Percentiles rank a stretch among this genome's conserved stretches.
Evolutionary conservation across 2,888 invertebrate genomes (phyloP).

Genomic region (Melikaiella ostensackeni): DNA sequence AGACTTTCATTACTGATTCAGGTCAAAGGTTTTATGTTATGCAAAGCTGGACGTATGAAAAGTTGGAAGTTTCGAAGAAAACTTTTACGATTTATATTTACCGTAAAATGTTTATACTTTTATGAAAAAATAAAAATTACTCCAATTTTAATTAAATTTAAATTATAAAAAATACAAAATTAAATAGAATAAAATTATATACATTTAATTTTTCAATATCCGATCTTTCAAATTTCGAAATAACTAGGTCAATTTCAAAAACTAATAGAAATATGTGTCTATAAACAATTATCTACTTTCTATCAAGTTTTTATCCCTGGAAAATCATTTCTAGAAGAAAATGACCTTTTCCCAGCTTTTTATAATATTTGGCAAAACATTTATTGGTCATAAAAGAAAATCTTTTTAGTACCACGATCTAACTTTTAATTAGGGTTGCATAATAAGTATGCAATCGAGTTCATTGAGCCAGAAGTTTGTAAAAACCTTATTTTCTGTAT

Average conservation of each 20-base stretch:
- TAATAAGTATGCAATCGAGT: not conserved
- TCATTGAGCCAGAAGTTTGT: not conserved
- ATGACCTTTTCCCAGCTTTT: not conserved
- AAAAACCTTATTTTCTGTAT: not conserved
- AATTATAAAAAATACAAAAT: no score
- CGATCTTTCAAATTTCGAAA: no score
- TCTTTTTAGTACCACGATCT: not conserved
- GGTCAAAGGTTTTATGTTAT: constrained; percentile 39
- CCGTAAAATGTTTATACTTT: not conserved
- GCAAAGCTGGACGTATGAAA: constrained; percentile 15
- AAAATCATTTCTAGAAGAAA: not conserved
- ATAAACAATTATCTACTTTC: not conserved
- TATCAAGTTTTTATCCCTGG: not conserved
- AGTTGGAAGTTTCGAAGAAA: constrained; percentile 20
- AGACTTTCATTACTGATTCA: constrained; percentile 34
- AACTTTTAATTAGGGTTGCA: not conserved
- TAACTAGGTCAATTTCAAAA: not conserved
- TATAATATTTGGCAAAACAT: not conserved
- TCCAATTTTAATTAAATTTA: not conserved
- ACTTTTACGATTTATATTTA: not conserved
- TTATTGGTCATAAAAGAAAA: not conserved
- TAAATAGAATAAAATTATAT: no score
- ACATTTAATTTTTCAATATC: no score
- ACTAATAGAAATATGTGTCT: not conserved
- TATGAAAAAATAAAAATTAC: not conserved